Base-by-base conservation (phyloP, 2,888 invertebrate genomes). In the Dione juno region DNA sequence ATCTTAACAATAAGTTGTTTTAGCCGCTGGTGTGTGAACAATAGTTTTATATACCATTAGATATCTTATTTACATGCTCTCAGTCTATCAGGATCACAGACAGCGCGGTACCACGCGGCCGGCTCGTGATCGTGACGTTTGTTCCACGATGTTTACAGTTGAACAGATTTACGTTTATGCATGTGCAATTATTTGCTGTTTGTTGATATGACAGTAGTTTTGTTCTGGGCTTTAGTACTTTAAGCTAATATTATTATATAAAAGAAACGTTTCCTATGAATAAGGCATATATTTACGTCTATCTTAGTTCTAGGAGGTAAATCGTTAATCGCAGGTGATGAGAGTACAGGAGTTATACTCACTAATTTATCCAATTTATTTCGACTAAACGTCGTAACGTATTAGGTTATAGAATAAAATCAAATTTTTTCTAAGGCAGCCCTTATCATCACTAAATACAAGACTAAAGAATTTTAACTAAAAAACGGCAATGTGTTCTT, bases 71-170 rank as follows among this genome's bases (percentile, higher is more conserved):
- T 19, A 19, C 21, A 28, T 52, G 9, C 66, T 66, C 70, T 37
- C 28, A n/a, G 57, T n/a, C 70, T 63, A 71, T 45, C 16, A 48
- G 45, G 9, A 45, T 50, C 45, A 13, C 74, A 77, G 77, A 77
- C 77, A 65, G 77, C 77, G 77, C 69, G 77, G 77, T 64, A 63
- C 77, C 77, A 77, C 76, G 77, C 77, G 73, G 48, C 59, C 54
- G 58, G 65, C 50, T 68, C 77, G 77, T 77, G 77, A 72, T 74
- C 53, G 69, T 74, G 74, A 72, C 71, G 75, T 61, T 68, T 21
- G 40, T 21, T 14, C 50, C 19, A n/a, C 28, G 57, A 57, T 71
- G 73, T 69, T 68, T 71, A 53, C 40, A 59, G 45, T 67, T 43
- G 52, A 6, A 45, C 21, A 19, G 64, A 64, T 64, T 69, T 69